A percentile compares a stretch with the other conserved stretches of the same genome.
phyloP scores from a whole-genome alignment of 2,888 invertebrate species.

The Drosophila rellima region DNA sequence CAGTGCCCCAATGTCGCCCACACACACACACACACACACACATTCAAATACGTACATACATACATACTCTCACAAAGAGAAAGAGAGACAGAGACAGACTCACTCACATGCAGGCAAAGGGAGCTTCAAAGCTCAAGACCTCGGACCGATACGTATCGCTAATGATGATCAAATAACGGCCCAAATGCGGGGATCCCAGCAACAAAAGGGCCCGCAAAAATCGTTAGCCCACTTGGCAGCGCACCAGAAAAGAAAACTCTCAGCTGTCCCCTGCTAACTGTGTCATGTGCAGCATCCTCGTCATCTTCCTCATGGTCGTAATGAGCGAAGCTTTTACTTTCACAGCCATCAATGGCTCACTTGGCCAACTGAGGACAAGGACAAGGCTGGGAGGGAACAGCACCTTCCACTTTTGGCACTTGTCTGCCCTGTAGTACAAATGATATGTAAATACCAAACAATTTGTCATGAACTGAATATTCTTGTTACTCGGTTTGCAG shows the following conservation, averaged over 20 bases:
- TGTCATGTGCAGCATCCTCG: slow-evolving; percentile 52
- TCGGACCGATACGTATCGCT: slow-evolving; percentile 75
- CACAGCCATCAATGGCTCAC: slow-evolving; percentile 23
- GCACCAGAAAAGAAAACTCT: slow-evolving; percentile 70
- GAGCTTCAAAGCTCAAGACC: slow-evolving; percentile 42
- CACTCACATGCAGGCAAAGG: slow-evolving; percentile 31
- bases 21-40: slow-evolving; percentile 28
- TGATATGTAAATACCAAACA: slow-evolving; percentile 77
- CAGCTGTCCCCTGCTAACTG: slow-evolving; percentile 45
- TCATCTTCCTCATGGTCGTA: slow-evolving; percentile 43
- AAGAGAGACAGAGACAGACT: background rate
- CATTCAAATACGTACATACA: too few relatives aligned
- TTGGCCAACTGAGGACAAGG: slow-evolving; percentile 8
- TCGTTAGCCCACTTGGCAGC: slow-evolving; percentile 80
- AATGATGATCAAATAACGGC: slow-evolving; percentile 81
- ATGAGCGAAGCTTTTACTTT: slow-evolving; percentile 68
- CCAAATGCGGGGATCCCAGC: slow-evolving; percentile 53
- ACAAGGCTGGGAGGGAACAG: slow-evolving; percentile 3
- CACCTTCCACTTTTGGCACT: slow-evolving; percentile 44
- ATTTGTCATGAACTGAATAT: slow-evolving; percentile 53
- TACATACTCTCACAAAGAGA: background rate
- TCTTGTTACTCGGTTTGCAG: slow-evolving; percentile 27
- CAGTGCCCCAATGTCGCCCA: slow-evolving; percentile 37
- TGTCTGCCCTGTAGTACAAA: slow-evolving; percentile 53
- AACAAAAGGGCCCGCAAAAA: slow-evolving; percentile 60